These are phyloP conservation scores for Rhinichthys osculus DNA, from an alignment of 2,797 vertebrate species.

Conservation along the genomic window DNA sequence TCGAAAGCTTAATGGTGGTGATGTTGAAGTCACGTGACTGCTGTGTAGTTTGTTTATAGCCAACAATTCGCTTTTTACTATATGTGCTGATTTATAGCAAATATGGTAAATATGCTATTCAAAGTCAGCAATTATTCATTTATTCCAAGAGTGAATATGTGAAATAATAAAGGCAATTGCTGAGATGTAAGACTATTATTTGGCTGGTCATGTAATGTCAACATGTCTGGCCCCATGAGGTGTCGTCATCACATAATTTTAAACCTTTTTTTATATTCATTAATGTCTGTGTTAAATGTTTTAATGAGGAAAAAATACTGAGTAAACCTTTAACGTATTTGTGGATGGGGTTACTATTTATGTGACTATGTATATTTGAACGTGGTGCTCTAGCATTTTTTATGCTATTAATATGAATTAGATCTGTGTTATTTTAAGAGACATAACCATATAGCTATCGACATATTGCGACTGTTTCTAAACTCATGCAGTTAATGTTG, in stretches of 20 bases:
- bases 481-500: constrained; percentile 27
- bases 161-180: not conserved
- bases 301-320: not conserved
- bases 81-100: no score
- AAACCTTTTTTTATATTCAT: not conserved
- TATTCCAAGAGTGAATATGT: not conserved
- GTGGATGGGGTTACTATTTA: not conserved
- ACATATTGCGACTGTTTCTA: constrained; percentile 20
- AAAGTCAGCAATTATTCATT: not conserved
- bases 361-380: not conserved
- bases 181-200: not conserved
- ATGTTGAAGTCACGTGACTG: not conserved
- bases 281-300: not conserved
- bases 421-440: constrained; percentile 15
- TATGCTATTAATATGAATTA: not conserved
- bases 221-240: not conserved
- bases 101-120: not conserved
- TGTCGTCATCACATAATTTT: not conserved
- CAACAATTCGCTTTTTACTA: no score
- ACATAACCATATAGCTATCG: constrained; percentile 15
- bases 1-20: not conserved
- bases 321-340: not conserved
- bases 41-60: no score
- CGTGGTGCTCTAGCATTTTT: not conserved
- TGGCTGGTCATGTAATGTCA: not conserved